Base-by-base conservation (phyloP, 2,797 vertebrate genomes). In the Hoplostethus mediterraneus region DNA sequence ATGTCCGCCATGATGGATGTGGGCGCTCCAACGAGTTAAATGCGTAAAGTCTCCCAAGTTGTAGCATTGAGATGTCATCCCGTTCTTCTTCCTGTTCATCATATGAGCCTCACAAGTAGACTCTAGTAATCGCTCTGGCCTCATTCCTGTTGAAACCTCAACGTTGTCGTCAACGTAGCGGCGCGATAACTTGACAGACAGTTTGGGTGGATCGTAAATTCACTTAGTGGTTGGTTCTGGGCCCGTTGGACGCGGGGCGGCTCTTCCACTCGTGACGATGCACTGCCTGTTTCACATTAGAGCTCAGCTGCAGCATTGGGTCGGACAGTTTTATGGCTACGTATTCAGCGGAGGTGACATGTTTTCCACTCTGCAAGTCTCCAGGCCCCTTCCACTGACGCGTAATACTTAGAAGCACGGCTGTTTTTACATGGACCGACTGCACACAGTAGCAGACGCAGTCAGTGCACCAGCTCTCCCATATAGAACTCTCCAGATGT, bases 251-350 rank as follows among this genome's bases (percentile, higher is more conserved):
- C 45, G 13, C 38, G 59, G 53, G 21, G 21, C 11, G 2, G 4
- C 25, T 67, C 2, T 55, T 16, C 6, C 13, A 33, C 33, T 36
- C 58, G 25, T 17, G 33, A 58, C n/a, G 31, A 61, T 67, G 55
- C 13, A 2, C 2, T 0, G 2, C 13, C 59, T 77, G 75, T 30
- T 73, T 71, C 44, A 53, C 60, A 16, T 66, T 66, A 28, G 28
- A 55, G 45, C 62, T 57, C 17, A 73, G 49, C 70, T 57, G 30
- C 33, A 17, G 47, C 42, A 12, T 64, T 53, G 25, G 67, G 51
- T 53, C 45, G 61, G 79, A 74, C 74, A 83, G 63, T 79, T 87
- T 78, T 53, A 82, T 64, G 44, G 64, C 17, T 0, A 1, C 68
- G 38, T 54, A 61, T 67, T 71, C 36, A 33, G 61, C 5, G 33